Conservation (phyloP, 2,888 invertebrate species). For the Drosophila engyochracea region DNA sequence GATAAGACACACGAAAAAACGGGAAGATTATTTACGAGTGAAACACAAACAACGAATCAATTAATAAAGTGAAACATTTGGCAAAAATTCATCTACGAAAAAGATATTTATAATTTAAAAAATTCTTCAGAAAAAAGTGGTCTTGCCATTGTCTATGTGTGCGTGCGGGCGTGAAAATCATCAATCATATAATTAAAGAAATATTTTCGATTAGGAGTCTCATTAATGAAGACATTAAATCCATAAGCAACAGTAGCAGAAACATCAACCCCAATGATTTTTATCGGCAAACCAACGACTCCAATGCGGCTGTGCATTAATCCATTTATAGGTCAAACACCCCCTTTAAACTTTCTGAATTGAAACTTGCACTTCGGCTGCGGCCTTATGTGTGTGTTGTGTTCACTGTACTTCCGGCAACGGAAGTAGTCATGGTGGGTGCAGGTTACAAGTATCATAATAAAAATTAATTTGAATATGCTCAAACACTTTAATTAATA, state of each 20-base stretch:
- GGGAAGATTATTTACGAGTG: slow-evolving; percentile 47
- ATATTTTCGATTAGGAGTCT: slow-evolving; percentile 29
- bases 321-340: slow-evolving; percentile 82
- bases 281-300: slow-evolving; percentile 46
- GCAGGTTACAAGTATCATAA: neutral
- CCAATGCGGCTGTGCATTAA: slow-evolving; percentile 46
- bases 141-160: neutral
- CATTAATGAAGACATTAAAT: slow-evolving; percentile 11
- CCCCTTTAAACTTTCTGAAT: slow-evolving; percentile 53
- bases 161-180: slow-evolving; percentile 2
- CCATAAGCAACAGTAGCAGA: slow-evolving; percentile 5
- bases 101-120: slow-evolving; percentile 3
- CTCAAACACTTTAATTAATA: neutral
- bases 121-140: neutral
- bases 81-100: slow-evolving; percentile 10
- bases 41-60: slow-evolving; percentile 37
- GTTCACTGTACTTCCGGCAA: slow-evolving; percentile 54
- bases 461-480: neutral
- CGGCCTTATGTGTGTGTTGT: slow-evolving; percentile 4
- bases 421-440: slow-evolving; percentile 36
- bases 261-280: slow-evolving; percentile 19
- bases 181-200: slow-evolving; percentile 35
- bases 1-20: slow-evolving; percentile 75
- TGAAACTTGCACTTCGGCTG: slow-evolving; percentile 12
- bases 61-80: slow-evolving; percentile 45